A percentile compares a stretch with the other conserved stretches of the same genome.
phyloP scores from a whole-genome alignment of 2,113 vertebrate species.

The Mormyrus iriodes region DNA sequence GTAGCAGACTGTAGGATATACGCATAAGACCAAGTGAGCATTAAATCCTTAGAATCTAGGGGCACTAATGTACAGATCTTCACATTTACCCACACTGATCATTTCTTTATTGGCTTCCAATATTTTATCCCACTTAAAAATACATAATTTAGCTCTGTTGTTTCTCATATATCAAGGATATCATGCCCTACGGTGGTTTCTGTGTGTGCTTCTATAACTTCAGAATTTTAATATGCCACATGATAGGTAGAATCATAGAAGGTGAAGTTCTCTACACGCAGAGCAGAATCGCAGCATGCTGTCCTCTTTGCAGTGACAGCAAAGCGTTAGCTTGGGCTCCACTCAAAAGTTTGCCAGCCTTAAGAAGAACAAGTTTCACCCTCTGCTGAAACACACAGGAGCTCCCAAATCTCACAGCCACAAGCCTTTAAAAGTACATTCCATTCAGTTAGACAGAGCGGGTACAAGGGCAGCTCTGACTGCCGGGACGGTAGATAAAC shows the following conservation, averaged over 20 bases:
- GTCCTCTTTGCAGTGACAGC: neutral
- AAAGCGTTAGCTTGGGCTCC: neutral
- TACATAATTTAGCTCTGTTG: neutral
- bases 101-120: neutral
- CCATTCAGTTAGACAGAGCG: neutral
- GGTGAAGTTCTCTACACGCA: neutral
- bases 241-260: neutral
- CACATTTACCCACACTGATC: neutral
- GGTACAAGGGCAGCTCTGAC: neutral
- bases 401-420: neutral
- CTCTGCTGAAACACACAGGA: neutral
- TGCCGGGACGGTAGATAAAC: neutral
- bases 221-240: neutral
- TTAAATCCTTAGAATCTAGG: neutral
- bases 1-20: neutral
- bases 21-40: neutral
- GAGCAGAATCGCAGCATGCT: neutral
- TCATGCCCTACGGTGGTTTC: slow-evolving; percentile 1
- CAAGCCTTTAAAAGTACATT: neutral
- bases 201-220: neutral
- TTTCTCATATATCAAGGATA: neutral
- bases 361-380: neutral
- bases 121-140: neutral
- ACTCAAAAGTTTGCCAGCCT: neutral
- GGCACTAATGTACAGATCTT: neutral